Conservation (phyloP, 2,113 vertebrate genomes). For the Platysteira castanea region DNA sequence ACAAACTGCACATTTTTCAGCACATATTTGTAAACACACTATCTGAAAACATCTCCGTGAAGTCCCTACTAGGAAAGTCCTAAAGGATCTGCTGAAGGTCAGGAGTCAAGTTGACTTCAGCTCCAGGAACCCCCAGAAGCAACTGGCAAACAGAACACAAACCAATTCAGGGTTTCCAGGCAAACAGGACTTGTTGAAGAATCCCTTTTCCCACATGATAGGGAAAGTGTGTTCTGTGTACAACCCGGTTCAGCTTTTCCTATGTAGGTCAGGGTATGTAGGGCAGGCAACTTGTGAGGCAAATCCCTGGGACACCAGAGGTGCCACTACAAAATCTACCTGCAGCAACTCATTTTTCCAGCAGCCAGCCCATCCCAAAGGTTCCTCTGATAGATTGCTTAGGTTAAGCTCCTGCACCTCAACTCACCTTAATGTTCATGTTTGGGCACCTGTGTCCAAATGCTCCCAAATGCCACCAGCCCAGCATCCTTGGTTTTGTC, state of each 20-base stretch:
- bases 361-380: not conserved
- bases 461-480: not conserved
- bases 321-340: not conserved
- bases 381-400: not conserved
- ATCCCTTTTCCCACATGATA: not conserved
- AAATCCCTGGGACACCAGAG: not conserved
- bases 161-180: not conserved
- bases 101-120: not conserved
- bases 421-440: not conserved
- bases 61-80: not conserved
- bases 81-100: not conserved
- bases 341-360: not conserved
- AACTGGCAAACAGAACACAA: not conserved
- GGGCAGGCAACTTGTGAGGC: not conserved
- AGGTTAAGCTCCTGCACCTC: not conserved
- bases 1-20: not conserved
- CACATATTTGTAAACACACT: not conserved
- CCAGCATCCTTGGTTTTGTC: not conserved
- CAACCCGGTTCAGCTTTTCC: not conserved
- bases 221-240: not conserved
- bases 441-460: not conserved
- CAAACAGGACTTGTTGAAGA: not conserved
- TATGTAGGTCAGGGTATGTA: slow-evolving; percentile 39
- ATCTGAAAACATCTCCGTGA: not conserved
- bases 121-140: not conserved